A percentile compares a stretch with the other conserved stretches of the same genome.
Evolutionary conservation across 2,113 vertebrate genomes (phyloP).

Genomic region (Lycocorax pyrrhopterus): DNA sequence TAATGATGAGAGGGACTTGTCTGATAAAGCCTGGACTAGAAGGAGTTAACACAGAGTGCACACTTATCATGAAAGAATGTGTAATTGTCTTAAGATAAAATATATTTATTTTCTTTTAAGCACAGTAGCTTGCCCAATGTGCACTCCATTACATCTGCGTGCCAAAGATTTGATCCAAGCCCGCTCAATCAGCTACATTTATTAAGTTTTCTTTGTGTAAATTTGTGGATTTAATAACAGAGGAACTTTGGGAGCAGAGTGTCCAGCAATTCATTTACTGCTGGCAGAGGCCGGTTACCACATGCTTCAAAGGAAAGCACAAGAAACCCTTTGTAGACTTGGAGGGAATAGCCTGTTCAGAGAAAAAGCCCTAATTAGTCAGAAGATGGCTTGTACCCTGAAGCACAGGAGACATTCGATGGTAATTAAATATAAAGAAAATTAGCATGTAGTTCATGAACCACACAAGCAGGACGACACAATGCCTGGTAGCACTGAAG

Average conservation of each 20-base stretch:
- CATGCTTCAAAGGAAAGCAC: not conserved
- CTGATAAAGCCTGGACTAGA: not conserved
- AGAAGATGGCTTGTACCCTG: conserved; percentile 56
- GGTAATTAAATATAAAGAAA: conserved; percentile 62
- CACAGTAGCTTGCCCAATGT: not conserved
- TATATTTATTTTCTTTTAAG: not conserved
- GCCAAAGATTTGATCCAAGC: not conserved
- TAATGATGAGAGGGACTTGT: not conserved
- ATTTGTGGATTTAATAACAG: conserved; percentile 22
- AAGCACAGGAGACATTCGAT: conserved; percentile 9
- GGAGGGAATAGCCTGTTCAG: not conserved
- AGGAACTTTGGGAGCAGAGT: not conserved
- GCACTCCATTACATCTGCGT: not conserved
- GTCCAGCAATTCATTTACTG: not conserved
- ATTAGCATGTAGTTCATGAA: conserved; percentile 63
- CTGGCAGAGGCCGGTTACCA: not conserved
- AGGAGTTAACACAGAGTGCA: not conserved
- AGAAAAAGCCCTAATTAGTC: conserved; percentile 43
- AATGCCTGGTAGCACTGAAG: conserved; percentile 36
- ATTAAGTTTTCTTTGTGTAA: conserved; percentile 26
- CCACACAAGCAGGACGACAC: conserved; percentile 42
- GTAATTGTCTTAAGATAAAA: conserved; percentile 4
- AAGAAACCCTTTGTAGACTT: not conserved
- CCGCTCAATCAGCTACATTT: not conserved
- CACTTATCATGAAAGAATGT: not conserved